phyloP scores from a whole-genome alignment of 2,888 invertebrate genomes.

The Drosophila kuntzei region DNA sequence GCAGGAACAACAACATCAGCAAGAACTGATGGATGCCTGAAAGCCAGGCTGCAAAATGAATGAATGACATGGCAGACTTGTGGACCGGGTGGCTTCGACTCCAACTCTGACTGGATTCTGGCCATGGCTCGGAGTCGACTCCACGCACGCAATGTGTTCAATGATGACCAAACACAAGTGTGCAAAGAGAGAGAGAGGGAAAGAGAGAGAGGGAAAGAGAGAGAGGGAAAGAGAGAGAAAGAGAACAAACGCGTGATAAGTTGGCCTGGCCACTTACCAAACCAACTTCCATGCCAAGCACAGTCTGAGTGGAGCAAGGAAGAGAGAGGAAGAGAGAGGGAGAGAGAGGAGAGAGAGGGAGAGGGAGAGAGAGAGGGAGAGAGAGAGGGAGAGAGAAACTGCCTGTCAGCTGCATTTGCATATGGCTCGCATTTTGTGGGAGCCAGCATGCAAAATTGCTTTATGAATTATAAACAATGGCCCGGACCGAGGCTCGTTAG shows the following conservation, averaged over 20 bases:
- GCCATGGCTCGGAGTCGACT: slow-evolving; percentile 17
- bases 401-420: slow-evolving; percentile 69
- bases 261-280: slow-evolving; percentile 53
- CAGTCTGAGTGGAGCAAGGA: background rate
- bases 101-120: slow-evolving; percentile 5
- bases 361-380: background rate
- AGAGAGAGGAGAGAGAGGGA: background rate
- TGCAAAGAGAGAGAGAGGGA: slow-evolving; percentile 5
- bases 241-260: slow-evolving; percentile 53
- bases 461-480: slow-evolving; percentile 75
- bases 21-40: slow-evolving; percentile 75
- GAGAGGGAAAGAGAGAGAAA: background rate
- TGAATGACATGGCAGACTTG: slow-evolving; percentile 79
- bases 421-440: slow-evolving; percentile 60
- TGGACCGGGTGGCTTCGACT: slow-evolving; percentile 55
- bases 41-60: slow-evolving; percentile 76
- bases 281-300: slow-evolving; percentile 6
- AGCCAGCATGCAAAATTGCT: slow-evolving; percentile 66
- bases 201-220: background rate
- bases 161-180: slow-evolving; percentile 51
- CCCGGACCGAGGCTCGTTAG: slow-evolving; percentile 60
- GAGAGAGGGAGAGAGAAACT: slow-evolving; percentile 6
- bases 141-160: slow-evolving; percentile 58
- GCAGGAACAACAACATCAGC: slow-evolving; percentile 47
- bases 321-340: background rate